Percentiles rank a stretch among this genome's conserved stretches.
phyloP scores from a whole-genome alignment of 2,797 vertebrate genomes.

The Coreius guichenoti region DNA sequence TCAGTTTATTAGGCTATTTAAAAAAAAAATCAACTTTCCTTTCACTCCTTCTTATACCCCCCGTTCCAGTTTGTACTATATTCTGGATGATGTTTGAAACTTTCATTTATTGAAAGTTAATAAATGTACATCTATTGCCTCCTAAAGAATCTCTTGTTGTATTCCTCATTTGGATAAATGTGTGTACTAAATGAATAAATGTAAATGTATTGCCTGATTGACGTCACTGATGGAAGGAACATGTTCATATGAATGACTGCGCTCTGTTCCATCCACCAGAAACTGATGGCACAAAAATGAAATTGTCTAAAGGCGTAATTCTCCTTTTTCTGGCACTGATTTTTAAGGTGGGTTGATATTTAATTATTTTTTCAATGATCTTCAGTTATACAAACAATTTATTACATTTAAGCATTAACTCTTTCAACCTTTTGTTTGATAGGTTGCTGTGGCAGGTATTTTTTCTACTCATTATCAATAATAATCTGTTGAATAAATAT shows the following conservation, averaged over 20 bases:
- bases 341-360: slow-evolving; percentile 46
- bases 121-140: background rate
- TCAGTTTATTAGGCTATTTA: background rate
- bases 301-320: slow-evolving; percentile 45
- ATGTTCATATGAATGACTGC: background rate
- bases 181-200: background rate
- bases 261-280: slow-evolving; percentile 12
- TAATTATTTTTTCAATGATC: background rate
- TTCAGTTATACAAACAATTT: background rate
- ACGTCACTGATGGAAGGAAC: background rate
- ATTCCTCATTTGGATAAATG: background rate
- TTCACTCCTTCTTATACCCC: background rate
- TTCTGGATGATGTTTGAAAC: background rate
- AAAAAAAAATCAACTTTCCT: background rate
- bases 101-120: background rate
- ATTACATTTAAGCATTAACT: background rate
- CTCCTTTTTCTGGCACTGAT: slow-evolving; percentile 59
- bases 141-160: background rate
- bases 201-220: background rate
- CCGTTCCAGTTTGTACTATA: background rate
- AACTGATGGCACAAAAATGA: slow-evolving; percentile 63
- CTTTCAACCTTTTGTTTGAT: background rate
- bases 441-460: slow-evolving; percentile 34
- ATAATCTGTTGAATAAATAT: background rate
- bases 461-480: background rate